Base-by-base conservation (phyloP, 2,113 vertebrate species). In the Lipophrys pholis region DNA sequence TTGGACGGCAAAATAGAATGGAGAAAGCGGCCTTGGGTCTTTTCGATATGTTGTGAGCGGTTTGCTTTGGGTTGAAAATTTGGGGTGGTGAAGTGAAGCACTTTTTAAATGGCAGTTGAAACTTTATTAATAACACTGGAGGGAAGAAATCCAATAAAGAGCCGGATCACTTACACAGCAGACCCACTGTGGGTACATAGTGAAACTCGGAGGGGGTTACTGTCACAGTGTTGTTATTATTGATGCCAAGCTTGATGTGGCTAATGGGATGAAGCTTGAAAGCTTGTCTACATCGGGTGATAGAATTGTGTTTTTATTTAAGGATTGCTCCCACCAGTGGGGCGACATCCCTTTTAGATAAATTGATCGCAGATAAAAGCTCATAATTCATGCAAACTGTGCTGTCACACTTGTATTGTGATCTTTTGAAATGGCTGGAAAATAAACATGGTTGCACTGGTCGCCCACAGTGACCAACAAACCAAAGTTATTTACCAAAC, bases 61-160 rank as follows among this genome's bases (percentile, higher is more conserved):
- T 89, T 88, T 87, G 80, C 85, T 90, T 72, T 55, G 59, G 78
- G 76, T 59, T 83, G 60, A 16, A 41, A 53, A 42, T 42, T 69
- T 30, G 35, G 30, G 61, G 43, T 8, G 36, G 40, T 69, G 3
- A 50, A 80, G 40, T 68, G 43, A 61, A 61, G 64, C 2, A 9
- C 43, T 72, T 5, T 80, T 5, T 80, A 57, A 77, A 8, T 2
- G 5, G 49, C 40, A 38, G 10, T 8, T 50, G 38, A 8, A 60
- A 35, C 2, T 0, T 3, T 42, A 53, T 36, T n/a, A n/a, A n/a
- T n/a, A n/a, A n/a, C n/a, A n/a, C n/a, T n/a, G n/a, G n/a, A n/a
- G n/a, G n/a, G n/a, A n/a, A n/a, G n/a, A n/a, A n/a, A n/a, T n/a
- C n/a, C n/a, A n/a, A 73, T 61, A 1, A 7, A 61, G 35, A 15